Conservation (phyloP, 1,140 invertebrate genomes). For the Phymastichus coffea region DNA sequence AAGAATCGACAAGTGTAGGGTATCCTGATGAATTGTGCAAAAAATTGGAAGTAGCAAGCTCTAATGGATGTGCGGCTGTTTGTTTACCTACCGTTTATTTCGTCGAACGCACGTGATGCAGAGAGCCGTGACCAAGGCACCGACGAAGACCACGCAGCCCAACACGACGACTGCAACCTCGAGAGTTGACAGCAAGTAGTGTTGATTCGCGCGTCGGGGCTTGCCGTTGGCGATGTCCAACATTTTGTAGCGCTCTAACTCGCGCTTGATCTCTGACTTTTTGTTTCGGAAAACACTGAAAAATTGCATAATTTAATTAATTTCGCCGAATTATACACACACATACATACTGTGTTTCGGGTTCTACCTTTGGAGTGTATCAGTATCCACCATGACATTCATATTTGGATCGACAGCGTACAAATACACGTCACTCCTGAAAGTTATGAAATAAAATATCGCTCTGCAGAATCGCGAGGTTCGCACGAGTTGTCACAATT, state of each 20-base stretch:
- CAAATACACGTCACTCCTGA: slow-evolving; percentile 79
- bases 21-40: too few relatives aligned
- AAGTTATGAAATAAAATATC: slow-evolving; percentile 41
- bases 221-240: slow-evolving; percentile 57
- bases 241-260: slow-evolving; percentile 61
- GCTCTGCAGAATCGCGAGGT: too few relatives aligned
- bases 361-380: slow-evolving; percentile 71
- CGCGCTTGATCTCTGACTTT: slow-evolving; percentile 62
- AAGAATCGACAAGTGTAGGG: too few relatives aligned
- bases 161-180: slow-evolving; percentile 78
- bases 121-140: slow-evolving; percentile 73
- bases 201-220: slow-evolving; percentile 49
- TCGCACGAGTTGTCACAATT: too few relatives aligned
- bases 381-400: slow-evolving; percentile 79
- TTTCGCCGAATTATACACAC: not conserved
- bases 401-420: slow-evolving; percentile 80
- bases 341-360: not conserved
- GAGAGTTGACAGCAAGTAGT: slow-evolving; percentile 67
- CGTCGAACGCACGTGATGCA: slow-evolving; percentile 71
- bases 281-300: slow-evolving; percentile 62
- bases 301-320: not conserved
- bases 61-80: not conserved
- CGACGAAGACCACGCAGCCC: slow-evolving; percentile 75
- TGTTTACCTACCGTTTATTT: slow-evolving; percentile 62
- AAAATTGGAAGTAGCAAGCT: too few relatives aligned